Evolutionary conservation across 92 coral and sea anemone genomes (phyloP), one percentile per base, ranked within the genome.

Genomic region (Nematostella vectensis): DNA sequence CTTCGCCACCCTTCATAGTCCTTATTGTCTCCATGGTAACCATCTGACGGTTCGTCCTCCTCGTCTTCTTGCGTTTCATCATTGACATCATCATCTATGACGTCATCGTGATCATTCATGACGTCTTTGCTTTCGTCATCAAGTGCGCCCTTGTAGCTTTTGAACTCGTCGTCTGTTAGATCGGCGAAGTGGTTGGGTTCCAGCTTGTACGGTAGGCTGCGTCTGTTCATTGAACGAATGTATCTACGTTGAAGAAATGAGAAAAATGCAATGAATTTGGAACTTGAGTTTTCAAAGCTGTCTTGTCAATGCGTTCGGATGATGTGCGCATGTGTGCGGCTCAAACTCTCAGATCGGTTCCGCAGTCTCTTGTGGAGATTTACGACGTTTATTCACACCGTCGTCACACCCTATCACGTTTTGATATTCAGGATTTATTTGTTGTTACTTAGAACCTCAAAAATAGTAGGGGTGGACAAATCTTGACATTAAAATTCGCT

Each of bases 181-280:
- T 89, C 97, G 19, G 97, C 83, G 54, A 89, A 89, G 58, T 79
- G 77, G 69, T 89, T 89, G 50, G 75, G 59, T 42, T 68, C 52
- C 25, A 89, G 65, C 36, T 82, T 78, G 52, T 64, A 89, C 13
- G 69, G 47, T 27, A 72, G 76, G 51, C 69, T 72, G 64, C 59
- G 71, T 54, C 88, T 72, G 69, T 89, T 86, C 56, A 61, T 77
- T 1, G 97, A 89, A 11, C 77, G 83, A 55, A 89, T 81, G 50
- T 65, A 89, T 58, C 97, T 89, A 11, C 4, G 31, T 4, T 12
- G 54, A 39, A n/a, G n/a, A n/a, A n/a, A n/a, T n/a, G 22, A 4
- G 25, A 11, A 21, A 31, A 31, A 0, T 56, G 13, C 4, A 56
- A 13, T 29, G 3, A 3, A 13, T 24, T 12, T n/a, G n/a, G n/a